Evolutionary conservation across 2,113 vertebrate species (phyloP).

Genomic region (Orcinus orca): DNA sequence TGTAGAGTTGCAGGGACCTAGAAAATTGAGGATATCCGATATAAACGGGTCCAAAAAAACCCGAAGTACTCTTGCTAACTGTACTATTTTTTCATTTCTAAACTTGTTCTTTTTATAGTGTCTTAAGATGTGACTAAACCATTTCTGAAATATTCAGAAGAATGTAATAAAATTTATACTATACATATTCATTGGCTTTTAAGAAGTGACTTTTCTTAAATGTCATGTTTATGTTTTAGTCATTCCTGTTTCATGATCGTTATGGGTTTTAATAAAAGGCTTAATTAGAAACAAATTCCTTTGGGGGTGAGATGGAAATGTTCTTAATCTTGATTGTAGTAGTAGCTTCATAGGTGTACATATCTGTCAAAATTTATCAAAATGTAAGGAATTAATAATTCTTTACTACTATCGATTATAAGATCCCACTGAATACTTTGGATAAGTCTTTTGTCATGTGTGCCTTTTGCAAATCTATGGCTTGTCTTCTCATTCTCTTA

Average conservation of each 20-base stretch:
- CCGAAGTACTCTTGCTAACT: not conserved
- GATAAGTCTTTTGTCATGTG: not conserved
- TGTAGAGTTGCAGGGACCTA: not conserved
- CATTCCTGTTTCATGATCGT: not conserved
- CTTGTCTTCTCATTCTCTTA: not conserved
- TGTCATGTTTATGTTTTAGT: not conserved
- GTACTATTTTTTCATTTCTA: not conserved
- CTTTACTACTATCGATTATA: not conserved
- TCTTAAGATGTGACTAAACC: not conserved
- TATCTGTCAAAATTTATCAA: not conserved
- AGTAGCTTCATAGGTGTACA: not conserved
- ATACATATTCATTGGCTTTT: not conserved
- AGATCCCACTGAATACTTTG: not conserved
- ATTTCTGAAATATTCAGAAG: not conserved
- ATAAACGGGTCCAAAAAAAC: not conserved
- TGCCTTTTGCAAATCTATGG: not conserved
- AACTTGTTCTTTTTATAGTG: not conserved
- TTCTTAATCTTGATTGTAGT: not conserved
- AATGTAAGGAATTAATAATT: not conserved
- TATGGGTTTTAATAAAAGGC: not conserved
- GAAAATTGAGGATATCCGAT: not conserved
- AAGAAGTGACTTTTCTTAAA: not conserved
- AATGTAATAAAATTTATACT: not conserved
- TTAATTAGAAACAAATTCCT: not conserved
- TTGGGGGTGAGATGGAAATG: not conserved